Evolutionary conservation across 2,113 vertebrate genomes (phyloP).

Genomic region (Holacanthus passer): DNA sequence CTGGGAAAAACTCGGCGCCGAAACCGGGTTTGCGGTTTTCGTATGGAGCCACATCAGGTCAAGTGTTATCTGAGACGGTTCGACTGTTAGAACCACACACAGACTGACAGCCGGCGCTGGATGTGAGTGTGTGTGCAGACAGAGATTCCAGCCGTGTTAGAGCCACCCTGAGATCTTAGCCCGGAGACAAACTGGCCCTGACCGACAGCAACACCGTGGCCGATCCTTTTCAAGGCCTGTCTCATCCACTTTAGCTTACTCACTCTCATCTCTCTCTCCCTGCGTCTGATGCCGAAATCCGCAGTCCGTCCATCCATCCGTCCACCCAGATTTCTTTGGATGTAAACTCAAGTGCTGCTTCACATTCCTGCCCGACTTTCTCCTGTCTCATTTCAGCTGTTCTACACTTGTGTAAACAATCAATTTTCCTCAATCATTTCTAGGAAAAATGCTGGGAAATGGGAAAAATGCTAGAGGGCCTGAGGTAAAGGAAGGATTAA

Average conservation of each 20-base stretch:
- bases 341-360: conserved; percentile 8
- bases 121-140: conserved; percentile 25
- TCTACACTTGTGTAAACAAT: background rate
- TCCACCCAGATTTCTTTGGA: conserved; percentile 1
- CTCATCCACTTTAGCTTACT: conserved; percentile 71
- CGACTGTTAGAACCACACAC: conserved; percentile 1
- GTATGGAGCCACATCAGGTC: conserved; percentile 9
- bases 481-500: background rate
- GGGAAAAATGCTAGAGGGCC: background rate
- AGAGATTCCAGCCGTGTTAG: conserved; percentile 11
- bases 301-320: background rate
- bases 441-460: background rate
- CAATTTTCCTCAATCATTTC: background rate
- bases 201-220: conserved; percentile 53
- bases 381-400: background rate
- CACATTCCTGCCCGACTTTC: conserved; percentile 5
- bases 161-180: conserved; percentile 43
- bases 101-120: conserved; percentile 11
- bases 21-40: conserved; percentile 20
- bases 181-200: conserved; percentile 52
- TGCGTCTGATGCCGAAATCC: conserved; percentile 17
- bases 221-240: conserved; percentile 74
- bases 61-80: background rate
- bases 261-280: conserved; percentile 51
- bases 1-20: background rate